Base-by-base conservation (phyloP, 2,797 vertebrate species). In the Hylomyscus alleni region DNA sequence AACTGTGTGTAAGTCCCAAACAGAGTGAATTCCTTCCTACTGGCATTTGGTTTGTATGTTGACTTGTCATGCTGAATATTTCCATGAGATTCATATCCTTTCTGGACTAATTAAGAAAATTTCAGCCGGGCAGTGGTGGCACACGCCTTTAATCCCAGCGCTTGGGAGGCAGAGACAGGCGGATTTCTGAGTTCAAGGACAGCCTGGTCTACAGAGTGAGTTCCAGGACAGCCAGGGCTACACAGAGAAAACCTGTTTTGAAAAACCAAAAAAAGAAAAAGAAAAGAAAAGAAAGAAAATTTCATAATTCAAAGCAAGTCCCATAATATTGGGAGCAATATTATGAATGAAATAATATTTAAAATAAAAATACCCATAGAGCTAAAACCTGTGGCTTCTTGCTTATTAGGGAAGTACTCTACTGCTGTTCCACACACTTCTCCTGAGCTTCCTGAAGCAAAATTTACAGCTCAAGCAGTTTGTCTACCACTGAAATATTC, bases 381-480 rank as follows among this genome's bases (percentile, higher is more conserved):
- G 9, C 44, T 81, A 44, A 50, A 82, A 24, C 34, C 10, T 52
- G 37, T 44, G 22, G 31, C 37, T 50, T 83, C 37, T 56, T 73
- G 9, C 34, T 60, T 76, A 47, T n/a, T 37, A 85, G 44, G 56
- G 31, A 92, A 84, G 44, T 60, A 29, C 52, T 73, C 65, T 73
- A 75, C 54, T 34, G 58, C 40, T 58, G 24, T 89, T 47, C 44
- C 60, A 22, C 1, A 34, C 72, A n/a, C 76, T 85, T 92, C 5
- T 31, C 37, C 3, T 76, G 4, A 24, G 72, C 78, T 96, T 95
- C 84, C 89, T 69, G 37, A 91, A 93, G 78, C 60, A 88, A 77
- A 73, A 14, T 78, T 93, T 65, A 90, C 62, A 73, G 24, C 72
- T 91, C 56, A 94, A 93, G 40, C 69, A 73, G 54, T 88, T 94